A percentile compares a stretch with the other conserved stretches of the same genome.
phyloP scores from a whole-genome alignment of 2,797 vertebrate genomes.

The Macroramphosus scolopax region DNA sequence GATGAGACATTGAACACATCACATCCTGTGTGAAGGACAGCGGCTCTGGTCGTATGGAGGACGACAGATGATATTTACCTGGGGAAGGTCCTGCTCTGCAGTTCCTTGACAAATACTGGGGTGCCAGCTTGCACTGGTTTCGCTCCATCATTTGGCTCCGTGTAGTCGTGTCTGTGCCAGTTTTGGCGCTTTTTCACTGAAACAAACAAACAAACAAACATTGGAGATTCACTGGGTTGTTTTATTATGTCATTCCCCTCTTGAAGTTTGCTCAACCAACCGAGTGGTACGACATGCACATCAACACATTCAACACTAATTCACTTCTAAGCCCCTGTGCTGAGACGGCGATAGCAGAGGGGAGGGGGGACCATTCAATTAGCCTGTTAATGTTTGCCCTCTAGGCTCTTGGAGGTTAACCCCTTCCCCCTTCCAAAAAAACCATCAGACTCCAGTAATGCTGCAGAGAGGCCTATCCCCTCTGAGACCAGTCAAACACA shows the following conservation, averaged over 20 bases:
- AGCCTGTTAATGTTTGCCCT: slow-evolving; percentile 60
- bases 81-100: slow-evolving; percentile 86
- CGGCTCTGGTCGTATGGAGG: no score
- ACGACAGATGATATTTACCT: slow-evolving; percentile 75
- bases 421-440: slow-evolving; percentile 19
- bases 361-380: slow-evolving; percentile 61
- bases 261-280: slow-evolving; percentile 3
- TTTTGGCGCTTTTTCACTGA: slow-evolving; percentile 95
- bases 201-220: slow-evolving; percentile 41
- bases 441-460: slow-evolving; percentile 35
- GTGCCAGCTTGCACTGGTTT: slow-evolving; percentile 96
- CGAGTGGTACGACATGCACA: slow-evolving; percentile 32
- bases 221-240: background rate
- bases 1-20: no score
- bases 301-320: slow-evolving; percentile 19
- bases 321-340: slow-evolving; percentile 27
- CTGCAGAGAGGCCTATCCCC: slow-evolving; percentile 21
- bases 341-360: slow-evolving; percentile 17
- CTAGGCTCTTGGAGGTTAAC: slow-evolving; percentile 33
- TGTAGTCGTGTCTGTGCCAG: slow-evolving; percentile 98
- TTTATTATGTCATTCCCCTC: slow-evolving; percentile 1
- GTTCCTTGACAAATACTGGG: slow-evolving; percentile 86
- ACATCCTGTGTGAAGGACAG: no score
- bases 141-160: slow-evolving; percentile 87
- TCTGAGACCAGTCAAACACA: slow-evolving; percentile 18